These are phyloP conservation scores for Ardeotis arabs DNA, from an alignment of 2,113 vertebrate species.

Conservation along the genomic window DNA sequence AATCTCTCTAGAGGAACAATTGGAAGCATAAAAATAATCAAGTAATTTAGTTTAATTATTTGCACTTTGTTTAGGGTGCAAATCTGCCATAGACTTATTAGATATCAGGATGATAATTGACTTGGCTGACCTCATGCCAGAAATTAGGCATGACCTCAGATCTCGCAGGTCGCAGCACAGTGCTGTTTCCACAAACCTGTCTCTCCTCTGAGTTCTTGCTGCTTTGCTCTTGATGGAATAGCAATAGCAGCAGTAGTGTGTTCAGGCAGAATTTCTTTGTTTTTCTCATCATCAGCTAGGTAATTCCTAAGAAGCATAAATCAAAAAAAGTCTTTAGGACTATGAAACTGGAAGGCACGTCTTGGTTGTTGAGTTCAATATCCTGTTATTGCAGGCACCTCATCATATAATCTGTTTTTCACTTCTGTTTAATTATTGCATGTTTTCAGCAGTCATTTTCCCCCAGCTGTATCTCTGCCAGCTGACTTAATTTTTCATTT, in stretches of 20 bases:
- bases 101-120: neutral
- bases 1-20: neutral
- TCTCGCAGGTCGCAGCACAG: neutral
- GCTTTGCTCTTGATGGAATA: neutral
- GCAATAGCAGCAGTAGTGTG: neutral
- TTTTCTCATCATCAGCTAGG: neutral
- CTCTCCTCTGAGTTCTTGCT: neutral
- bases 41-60: neutral
- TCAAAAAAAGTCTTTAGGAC: neutral
- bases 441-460: neutral
- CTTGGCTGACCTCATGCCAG: neutral
- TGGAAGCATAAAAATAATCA: neutral
- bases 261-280: neutral
- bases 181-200: neutral
- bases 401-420: neutral
- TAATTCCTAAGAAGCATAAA: neutral
- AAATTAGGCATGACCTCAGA: neutral
- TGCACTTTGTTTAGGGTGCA: neutral
- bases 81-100: neutral
- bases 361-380: neutral
- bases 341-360: neutral
- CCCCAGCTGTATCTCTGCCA: neutral
- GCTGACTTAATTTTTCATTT: neutral
- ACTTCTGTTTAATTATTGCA: neutral
- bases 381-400: neutral